Base-by-base conservation (phyloP, 2,888 invertebrate species). In the Andricus curvator region DNA sequence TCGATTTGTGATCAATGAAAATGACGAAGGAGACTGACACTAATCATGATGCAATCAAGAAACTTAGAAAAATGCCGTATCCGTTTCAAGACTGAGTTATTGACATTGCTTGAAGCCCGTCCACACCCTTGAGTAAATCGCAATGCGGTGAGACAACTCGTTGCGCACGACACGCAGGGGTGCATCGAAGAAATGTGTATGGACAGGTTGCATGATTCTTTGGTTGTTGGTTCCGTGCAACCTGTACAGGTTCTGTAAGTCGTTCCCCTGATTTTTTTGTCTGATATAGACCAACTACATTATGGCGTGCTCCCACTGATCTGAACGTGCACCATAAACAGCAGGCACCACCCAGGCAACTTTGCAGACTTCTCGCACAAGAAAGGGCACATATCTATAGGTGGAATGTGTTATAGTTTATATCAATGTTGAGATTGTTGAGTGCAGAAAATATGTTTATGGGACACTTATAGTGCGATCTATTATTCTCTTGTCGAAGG, bases 11-110 rank as follows among this genome's bases (percentile, higher is more conserved):
- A 56, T 56, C 8, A 56, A 56, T 56, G 56, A n/a, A n/a, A 56
- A 56, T 56, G 56, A 56, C 15, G 56, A n/a, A 56, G n/a, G 9
- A 56, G 8, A 56, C 8, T 56, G n/a, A 56, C 3, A 62, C 25
- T 62, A 25, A 62, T 62, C 62, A 62, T 15, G 25, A 13, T 62
- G 25, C 62, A 62, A 62, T 62, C 25, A 25, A 15, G 62, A 62
- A 6, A n/a, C 56, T 56, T 9, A 25, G 25, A 62, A 25, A 62
- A 62, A 25, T 25, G 25, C 25, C 62, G 62, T 62, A 62, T 62
- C 62, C 62, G 25, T 62, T 62, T 62, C 62, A 62, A 62, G 62
- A 62, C 62, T 62, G 62, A 62, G 62, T 62, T 62, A 62, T 62
- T 62, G 62, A 62, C 62, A 62, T 62, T 62, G 25, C 62, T 22